Conservation (phyloP, 2,888 invertebrate genomes). For the Xanthia togata region DNA sequence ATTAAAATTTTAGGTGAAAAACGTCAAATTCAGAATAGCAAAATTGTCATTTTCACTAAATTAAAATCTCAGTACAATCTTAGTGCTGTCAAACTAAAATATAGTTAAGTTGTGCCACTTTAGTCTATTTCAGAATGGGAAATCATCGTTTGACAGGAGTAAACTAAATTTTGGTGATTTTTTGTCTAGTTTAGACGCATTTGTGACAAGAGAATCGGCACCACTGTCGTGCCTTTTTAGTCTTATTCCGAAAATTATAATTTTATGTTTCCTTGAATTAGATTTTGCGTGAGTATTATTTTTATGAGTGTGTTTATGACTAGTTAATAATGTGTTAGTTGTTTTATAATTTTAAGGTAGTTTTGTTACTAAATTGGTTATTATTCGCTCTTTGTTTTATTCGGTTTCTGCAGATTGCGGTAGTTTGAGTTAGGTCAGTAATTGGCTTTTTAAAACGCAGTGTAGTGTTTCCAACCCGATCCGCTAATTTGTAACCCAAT, state of each 20-base stretch:
- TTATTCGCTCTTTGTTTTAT: not conserved
- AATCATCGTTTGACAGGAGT: no score
- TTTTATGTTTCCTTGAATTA: not conserved
- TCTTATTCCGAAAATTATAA: constrained; percentile 3
- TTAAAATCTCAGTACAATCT: no score
- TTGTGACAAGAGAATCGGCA: no score
- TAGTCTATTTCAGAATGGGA: no score
- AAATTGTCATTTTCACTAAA: no score
- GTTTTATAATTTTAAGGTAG: not conserved
- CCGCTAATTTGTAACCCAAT: constrained; percentile 15
- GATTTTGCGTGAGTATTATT: not conserved
- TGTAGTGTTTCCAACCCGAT: not conserved
- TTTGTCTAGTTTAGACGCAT: no score
- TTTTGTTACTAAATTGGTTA: not conserved
- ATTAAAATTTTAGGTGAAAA: no score
- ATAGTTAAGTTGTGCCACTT: no score
- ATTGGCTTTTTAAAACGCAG: constrained; percentile 28
- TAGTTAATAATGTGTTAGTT: not conserved
- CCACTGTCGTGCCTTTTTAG: not conserved
- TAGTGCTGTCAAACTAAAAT: no score
- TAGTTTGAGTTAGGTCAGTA: not conserved
- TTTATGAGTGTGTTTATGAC: not conserved
- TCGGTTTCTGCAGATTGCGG: not conserved
- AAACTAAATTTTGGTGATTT: no score
- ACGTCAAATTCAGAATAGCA: no score